Conservation (phyloP, 2,888 invertebrate genomes). For the Tipula lateralis region DNA sequence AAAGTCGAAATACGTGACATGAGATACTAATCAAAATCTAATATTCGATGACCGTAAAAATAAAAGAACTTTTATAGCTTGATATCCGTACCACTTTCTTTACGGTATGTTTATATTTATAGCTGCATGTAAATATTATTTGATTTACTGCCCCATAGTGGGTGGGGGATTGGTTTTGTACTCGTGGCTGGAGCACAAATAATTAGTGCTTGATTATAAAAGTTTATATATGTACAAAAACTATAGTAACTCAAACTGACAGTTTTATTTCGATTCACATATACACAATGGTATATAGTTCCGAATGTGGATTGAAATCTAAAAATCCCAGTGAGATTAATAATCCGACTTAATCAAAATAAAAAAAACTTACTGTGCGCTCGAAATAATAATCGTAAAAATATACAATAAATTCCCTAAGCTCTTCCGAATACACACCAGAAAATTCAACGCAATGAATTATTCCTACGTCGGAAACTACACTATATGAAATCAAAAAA, state of each 20-base stretch:
- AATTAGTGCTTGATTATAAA: neutral
- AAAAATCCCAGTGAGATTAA: neutral
- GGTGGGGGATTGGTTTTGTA: neutral
- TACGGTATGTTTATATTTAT: neutral
- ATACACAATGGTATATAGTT: neutral
- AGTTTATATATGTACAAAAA: neutral
- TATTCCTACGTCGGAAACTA: neutral
- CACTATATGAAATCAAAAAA: neutral
- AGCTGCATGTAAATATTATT: neutral
- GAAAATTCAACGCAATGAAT: neutral
- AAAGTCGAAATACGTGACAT: neutral
- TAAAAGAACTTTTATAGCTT: neutral
- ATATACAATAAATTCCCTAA: neutral
- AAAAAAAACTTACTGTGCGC: neutral
- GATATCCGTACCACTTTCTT: neutral
- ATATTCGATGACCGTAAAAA: constrained; percentile 24
- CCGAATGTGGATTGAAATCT: neutral
- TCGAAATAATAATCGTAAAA: neutral
- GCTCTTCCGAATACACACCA: neutral
- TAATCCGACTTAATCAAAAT: neutral
- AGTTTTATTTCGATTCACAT: neutral
- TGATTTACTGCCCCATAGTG: neutral
- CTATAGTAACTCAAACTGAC: neutral
- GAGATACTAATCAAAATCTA: constrained; percentile 24
- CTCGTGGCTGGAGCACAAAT: neutral